These are phyloP conservation scores for Epinotia demarniana DNA, from an alignment of 2,888 invertebrate species.

Conservation along the genomic window DNA sequence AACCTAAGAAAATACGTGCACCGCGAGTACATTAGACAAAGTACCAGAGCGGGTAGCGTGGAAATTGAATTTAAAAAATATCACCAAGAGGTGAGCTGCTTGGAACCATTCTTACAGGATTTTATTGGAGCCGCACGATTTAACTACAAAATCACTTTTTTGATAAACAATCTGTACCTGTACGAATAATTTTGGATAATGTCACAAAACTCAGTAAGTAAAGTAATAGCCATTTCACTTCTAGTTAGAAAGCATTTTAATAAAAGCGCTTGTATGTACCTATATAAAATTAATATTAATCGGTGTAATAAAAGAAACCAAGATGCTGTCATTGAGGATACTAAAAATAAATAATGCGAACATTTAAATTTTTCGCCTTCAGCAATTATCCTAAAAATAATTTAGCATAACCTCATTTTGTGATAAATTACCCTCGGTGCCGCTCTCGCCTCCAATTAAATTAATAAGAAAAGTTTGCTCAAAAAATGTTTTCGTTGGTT, in stretches of 20 bases:
- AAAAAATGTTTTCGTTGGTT: conserved; percentile 48
- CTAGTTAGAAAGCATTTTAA: background rate
- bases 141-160: no score
- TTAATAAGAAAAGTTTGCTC: conserved; percentile 60
- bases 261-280: background rate
- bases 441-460: conserved; percentile 58
- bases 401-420: conserved; percentile 60
- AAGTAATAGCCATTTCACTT: no score
- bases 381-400: conserved; percentile 44
- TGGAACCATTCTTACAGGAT: conserved; percentile 46
- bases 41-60: conserved; percentile 45
- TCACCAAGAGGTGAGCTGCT: conserved; percentile 44
- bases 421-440: conserved; percentile 57
- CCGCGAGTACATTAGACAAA: conserved; percentile 49
- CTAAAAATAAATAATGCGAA: conserved; percentile 33
- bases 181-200: no score
- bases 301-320: background rate
- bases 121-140: no score
- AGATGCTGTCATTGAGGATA: background rate
- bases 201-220: no score
- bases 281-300: background rate
- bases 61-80: conserved; percentile 52
- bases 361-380: conserved; percentile 40
- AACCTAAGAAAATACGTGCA: conserved; percentile 26
- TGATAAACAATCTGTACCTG: no score